Evolutionary conservation across 2,888 invertebrate species (phyloP), one percentile per base, ranked within the genome.

Genomic region (Eupeodes luniger): DNA sequence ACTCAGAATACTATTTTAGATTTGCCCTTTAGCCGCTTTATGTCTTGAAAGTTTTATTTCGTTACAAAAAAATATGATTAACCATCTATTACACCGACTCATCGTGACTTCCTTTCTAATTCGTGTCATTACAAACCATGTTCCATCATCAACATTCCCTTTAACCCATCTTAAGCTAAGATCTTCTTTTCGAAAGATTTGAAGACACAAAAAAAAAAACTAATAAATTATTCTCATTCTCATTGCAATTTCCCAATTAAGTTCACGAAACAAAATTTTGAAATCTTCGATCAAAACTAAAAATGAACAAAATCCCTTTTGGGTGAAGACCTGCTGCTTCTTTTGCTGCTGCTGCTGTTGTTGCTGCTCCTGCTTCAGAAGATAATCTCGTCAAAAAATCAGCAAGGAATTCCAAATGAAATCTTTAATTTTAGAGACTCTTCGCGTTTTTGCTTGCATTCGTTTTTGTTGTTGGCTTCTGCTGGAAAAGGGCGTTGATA

Each of bases 241-340:
- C 40, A 4, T 40, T 40, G 40, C 40, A 7, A 40, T 40, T 40
- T 40, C 14, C 74, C 74, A 78, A 86, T 86, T 82, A 86, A 86
- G 75, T n/a, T 12, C 47, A 69, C 77, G 59, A 62, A 14, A 72
- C 14, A 51, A 47, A 12, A 59, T 76, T 70, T 70, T n/a, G 5
- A 81, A 78, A 85, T 86, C 75, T 79, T 57, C 64, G 57, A 82
- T 83, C 75, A 59, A 74, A 83, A 47, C 51, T 27, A 47, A 44
- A 51, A 62, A 55, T 57, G 55, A 66, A n/a, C 27, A 78, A 81
- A 62, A 82, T 74, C 40, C 36, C 55, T 51, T 61, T 51, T 51
- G 36, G 10, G 19, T 16, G 16, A 12, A 14, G 76, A 27, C 40
- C 47, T 49, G 57, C 49, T 14, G 11, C n/a, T 55, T 2, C 16